Evolutionary conservation across 1,140 invertebrate species (phyloP).

Genomic region (Ectropis grisescens): DNA sequence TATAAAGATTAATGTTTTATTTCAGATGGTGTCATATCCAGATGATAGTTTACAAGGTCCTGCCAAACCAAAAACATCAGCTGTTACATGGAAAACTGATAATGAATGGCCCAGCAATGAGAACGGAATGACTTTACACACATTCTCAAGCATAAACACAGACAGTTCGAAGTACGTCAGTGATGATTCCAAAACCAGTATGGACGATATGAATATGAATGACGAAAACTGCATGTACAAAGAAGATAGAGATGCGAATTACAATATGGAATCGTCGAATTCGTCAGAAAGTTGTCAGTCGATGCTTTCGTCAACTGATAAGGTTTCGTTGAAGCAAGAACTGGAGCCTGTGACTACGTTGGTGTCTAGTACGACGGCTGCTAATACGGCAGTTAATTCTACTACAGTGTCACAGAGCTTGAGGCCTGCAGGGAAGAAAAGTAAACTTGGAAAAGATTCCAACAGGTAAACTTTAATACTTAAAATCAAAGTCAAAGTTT

Average conservation of each 20-base stretch:
- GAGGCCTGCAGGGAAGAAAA: conserved; percentile 38
- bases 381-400: conserved; percentile 38
- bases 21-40: conserved; percentile 55
- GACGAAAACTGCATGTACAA: conserved; percentile 59
- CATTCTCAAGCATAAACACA: conserved; percentile 42
- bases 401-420: conserved; percentile 33
- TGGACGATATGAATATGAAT: conserved; percentile 54
- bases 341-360: conserved; percentile 30
- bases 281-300: conserved; percentile 63
- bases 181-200: conserved; percentile 60
- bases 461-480: conserved; percentile 29
- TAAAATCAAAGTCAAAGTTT: too few species aligned
- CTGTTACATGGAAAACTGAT: conserved; percentile 52
- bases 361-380: conserved; percentile 37
- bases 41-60: conserved; percentile 55
- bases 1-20: background rate
- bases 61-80: conserved; percentile 56
- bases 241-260: conserved; percentile 58
- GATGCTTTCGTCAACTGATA: too few species aligned
- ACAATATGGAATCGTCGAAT: conserved; percentile 63
- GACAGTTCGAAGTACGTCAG: conserved; percentile 50
- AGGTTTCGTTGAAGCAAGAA: conserved; percentile 49
- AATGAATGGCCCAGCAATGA: conserved; percentile 52
- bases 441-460: conserved; percentile 52
- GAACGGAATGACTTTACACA: conserved; percentile 43